phyloP scores from a whole-genome alignment of 2,888 invertebrate genomes.

The Acanthacorydalis orientalis region DNA sequence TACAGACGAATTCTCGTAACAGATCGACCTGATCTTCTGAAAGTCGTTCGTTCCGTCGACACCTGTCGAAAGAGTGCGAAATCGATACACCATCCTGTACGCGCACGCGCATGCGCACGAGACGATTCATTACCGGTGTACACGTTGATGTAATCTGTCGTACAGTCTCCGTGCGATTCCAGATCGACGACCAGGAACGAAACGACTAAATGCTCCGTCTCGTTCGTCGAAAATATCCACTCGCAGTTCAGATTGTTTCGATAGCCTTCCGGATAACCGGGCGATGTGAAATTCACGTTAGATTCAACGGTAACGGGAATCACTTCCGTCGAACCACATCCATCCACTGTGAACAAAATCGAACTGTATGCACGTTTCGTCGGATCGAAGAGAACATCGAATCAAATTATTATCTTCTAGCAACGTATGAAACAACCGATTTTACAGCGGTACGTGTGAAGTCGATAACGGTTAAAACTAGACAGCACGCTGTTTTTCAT shows the following conservation, averaged over 20 bases:
- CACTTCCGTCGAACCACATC: conserved; percentile 15
- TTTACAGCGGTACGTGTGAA: too few species aligned
- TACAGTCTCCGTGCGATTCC: conserved; percentile 38
- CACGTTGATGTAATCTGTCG: conserved; percentile 43
- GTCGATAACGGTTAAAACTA: too few species aligned
- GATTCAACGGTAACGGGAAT: conserved; percentile 15
- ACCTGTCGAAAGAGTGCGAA: too few species aligned
- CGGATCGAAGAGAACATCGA: too few species aligned
- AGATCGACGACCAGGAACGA: conserved; percentile 38
- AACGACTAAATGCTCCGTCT: conserved; percentile 43
- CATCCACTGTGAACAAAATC: conserved; percentile 14
- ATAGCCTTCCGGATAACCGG: conserved; percentile 62
- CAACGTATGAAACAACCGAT: too few species aligned
- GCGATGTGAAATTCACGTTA: conserved; percentile 38
- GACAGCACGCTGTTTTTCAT: too few species aligned
- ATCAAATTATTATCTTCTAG: too few species aligned
- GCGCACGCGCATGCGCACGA: too few species aligned
- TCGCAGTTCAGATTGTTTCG: conserved; percentile 41
- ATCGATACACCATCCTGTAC: too few species aligned
- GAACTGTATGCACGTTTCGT: too few species aligned
- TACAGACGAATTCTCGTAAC: conserved; percentile 27
- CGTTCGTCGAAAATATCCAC: conserved; percentile 50
- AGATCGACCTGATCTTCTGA: conserved; percentile 31
- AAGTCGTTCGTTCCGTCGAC: too few species aligned
- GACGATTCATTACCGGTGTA: conserved; percentile 30